Percentiles rank a stretch among this genome's conserved stretches.
These are phyloP conservation scores for Trinectes maculatus DNA, from an alignment of 2,113 vertebrate species.

Conservation along the genomic window DNA sequence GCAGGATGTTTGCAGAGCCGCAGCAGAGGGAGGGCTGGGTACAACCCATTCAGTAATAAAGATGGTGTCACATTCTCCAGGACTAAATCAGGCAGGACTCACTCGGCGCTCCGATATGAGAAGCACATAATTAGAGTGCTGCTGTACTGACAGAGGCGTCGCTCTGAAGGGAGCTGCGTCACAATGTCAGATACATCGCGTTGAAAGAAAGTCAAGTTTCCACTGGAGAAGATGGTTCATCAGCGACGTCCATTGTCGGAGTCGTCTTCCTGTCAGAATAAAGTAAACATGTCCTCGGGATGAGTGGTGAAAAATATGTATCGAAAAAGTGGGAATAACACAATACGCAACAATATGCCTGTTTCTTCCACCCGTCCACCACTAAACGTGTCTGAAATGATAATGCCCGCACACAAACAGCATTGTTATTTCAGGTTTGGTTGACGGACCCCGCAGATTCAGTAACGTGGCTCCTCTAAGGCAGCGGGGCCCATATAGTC, in stretches of 20 bases:
- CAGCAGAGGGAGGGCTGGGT: conserved; percentile 18
- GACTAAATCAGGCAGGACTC: conserved; percentile 27
- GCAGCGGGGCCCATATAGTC: conserved; percentile 39
- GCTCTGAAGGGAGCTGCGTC: conserved; percentile 39
- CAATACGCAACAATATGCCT: not conserved
- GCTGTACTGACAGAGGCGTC: conserved; percentile 48
- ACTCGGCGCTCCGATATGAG: conserved; percentile 39
- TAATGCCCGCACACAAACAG: conserved; percentile 8
- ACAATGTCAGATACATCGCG: conserved; percentile 54
- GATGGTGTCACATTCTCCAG: conserved; percentile 27
- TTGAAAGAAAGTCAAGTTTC: conserved; percentile 47
- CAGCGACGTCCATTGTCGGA: conserved; percentile 36
- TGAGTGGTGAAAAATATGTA: conserved; percentile 3
- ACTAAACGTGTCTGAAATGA: conserved; percentile 6
- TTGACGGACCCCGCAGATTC: conserved; percentile 24
- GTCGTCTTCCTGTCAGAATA: conserved; percentile 39
- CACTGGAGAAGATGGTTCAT: conserved; percentile 39
- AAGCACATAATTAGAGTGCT: conserved; percentile 53
- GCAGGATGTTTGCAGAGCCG: conserved; percentile 23
- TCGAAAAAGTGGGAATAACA: conserved; percentile 1
- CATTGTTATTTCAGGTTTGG: conserved; percentile 20
- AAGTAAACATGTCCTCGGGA: conserved; percentile 42
- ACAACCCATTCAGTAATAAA: conserved; percentile 45
- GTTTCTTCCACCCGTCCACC: not conserved
- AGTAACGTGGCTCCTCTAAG: conserved; percentile 39